Evolutionary conservation across 2,888 invertebrate species (phyloP).

Genomic region (Halictus ligatus): DNA sequence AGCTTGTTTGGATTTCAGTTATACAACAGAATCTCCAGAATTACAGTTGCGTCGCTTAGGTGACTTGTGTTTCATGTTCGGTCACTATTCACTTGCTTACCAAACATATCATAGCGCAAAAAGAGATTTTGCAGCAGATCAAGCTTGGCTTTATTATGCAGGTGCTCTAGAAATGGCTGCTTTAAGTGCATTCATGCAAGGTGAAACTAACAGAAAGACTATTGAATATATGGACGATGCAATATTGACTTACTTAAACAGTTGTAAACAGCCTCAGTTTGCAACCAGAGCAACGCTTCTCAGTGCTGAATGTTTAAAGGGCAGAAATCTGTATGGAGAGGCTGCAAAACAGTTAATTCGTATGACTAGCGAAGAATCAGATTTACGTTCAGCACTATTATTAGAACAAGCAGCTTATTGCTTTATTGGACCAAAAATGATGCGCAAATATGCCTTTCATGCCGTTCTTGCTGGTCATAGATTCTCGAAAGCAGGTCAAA

Average conservation of each 20-base stretch:
- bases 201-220: slow-evolving; percentile 91
- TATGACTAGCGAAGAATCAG: slow-evolving; percentile 99
- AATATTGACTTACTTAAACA: slow-evolving; percentile 94
- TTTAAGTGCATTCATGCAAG: slow-evolving; percentile 95
- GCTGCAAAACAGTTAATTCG: slow-evolving; percentile 98
- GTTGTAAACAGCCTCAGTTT: slow-evolving; percentile 96
- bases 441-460: slow-evolving; percentile 97
- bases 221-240: slow-evolving; percentile 98
- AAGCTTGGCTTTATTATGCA: slow-evolving; percentile 98
- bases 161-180: slow-evolving; percentile 99
- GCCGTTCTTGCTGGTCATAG: slow-evolving; percentile 98
- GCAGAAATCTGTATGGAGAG: slow-evolving; percentile 92
- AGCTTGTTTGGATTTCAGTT: slow-evolving; percentile 85
- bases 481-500: slow-evolving; percentile 96
- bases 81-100: slow-evolving; percentile 96
- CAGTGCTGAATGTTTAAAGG: slow-evolving; percentile 94
- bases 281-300: slow-evolving; percentile 96
- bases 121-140: slow-evolving; percentile 97
- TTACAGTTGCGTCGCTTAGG: slow-evolving; percentile 96
- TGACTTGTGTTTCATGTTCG: slow-evolving; percentile 98
- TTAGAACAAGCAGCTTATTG: slow-evolving; percentile 98
- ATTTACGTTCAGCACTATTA: slow-evolving; percentile 95
- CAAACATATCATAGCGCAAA: slow-evolving; percentile 98
- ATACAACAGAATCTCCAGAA: slow-evolving; percentile 94
- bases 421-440: slow-evolving; percentile 91